Base-by-base conservation (phyloP, 1,140 invertebrate genomes). In the Delia radicum region DNA sequence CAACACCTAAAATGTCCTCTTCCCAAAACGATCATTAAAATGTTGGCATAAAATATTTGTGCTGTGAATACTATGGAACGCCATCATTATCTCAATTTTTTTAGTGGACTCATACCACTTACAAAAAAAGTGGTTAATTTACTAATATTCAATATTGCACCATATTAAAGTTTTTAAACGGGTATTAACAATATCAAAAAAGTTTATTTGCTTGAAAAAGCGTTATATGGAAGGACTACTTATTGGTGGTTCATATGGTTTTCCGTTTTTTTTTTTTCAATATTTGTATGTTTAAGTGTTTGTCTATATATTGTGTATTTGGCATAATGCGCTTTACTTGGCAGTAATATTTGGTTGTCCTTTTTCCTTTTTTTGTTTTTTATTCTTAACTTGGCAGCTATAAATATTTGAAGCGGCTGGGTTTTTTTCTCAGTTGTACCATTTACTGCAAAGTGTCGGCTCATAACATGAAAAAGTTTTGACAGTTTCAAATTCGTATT, bases 371-470 rank as follows among this genome's bases (percentile, higher is more conserved):
- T 29, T 67, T 8, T 18, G 12, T 67, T 7, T 33, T 5, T 62
- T 28, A 2, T 67, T 67, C n/a, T 55, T 21, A 69, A 37, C n/a
- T 69, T 69, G 65, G 65, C 65, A 69, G 29, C 29, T 31, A 69
- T 69, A 69, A 21, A 21, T 69, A 21, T 31, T 31, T 69, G 65
- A n/a, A 69, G 18, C n/a, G 8, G 65, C 6, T 55, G 5, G 5
- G 0, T 55, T 55, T 48, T 48, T 18, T 48, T n/a, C 48, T 55
- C 48, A 21, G 24, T 3, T 55, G 29, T 8, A 69, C 18, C 65
- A 37, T 69, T n/a, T 69, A 69, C 65, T 69, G 65, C 65, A 69
- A 69, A 69, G 65, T 69, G 65, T 69, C 65, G 65, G 65, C 29
- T 33, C 29, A 69, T 33, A 69, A 69, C 37, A 21, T 69, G 31